Conservation (phyloP, 2,888 invertebrate genomes). For the Rapana venosa region DNA sequence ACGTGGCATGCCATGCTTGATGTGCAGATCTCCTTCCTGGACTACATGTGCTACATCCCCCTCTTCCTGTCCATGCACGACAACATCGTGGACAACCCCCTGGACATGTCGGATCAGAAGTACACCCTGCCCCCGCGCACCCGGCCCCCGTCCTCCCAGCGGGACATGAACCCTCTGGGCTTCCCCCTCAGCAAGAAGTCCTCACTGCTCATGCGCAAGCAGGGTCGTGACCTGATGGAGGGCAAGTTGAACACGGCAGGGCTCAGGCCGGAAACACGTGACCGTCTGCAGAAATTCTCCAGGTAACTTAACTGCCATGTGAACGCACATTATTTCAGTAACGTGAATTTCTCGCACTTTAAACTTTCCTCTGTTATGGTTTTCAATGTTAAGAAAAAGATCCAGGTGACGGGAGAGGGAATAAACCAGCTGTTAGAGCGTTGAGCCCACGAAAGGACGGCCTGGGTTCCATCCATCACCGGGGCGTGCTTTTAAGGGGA, state of each 20-base stretch:
- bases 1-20: neutral
- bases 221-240: conserved; percentile 68
- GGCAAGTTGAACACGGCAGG: conserved; percentile 63
- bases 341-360: neutral
- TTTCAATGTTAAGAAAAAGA: neutral
- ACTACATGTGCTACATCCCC: conserved; percentile 77
- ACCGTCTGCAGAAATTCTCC: conserved; percentile 65
- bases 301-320: conserved; percentile 55
- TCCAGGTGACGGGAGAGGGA: neutral
- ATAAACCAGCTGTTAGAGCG: neutral
- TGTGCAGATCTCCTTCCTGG: conserved; percentile 75
- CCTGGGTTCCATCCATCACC: neutral
- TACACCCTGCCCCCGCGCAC: conserved; percentile 64
- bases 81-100: conserved; percentile 75
- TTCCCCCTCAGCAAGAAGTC: conserved; percentile 67
- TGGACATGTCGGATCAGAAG: conserved; percentile 73
- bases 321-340: neutral
- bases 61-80: conserved; percentile 78
- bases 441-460: too few species aligned
- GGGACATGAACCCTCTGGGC: conserved; percentile 77
- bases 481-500: neutral
- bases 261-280: conserved; percentile 57
- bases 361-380: neutral
- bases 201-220: conserved; percentile 62
- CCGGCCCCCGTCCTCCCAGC: conserved; percentile 66